phyloP scores from a whole-genome alignment of 2,888 invertebrate genomes.

The Exocentrus adspersus region DNA sequence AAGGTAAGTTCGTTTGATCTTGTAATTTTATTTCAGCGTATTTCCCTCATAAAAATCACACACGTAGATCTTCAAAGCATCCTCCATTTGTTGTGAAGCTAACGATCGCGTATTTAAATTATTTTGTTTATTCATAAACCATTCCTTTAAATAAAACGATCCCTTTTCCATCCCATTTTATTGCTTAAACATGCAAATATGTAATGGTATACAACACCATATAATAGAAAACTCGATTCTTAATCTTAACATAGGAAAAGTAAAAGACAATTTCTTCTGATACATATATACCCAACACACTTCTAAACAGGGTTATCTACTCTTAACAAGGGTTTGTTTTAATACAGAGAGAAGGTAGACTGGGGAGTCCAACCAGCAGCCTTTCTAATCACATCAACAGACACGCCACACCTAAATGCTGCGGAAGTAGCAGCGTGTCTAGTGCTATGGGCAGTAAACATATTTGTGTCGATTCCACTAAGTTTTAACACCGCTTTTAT shows the following conservation, averaged over 20 bases:
- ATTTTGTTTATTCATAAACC: too few species aligned
- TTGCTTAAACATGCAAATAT: not conserved
- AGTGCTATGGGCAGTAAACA: constrained; percentile 43
- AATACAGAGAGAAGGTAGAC: constrained; percentile 42
- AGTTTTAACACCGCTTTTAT: constrained; percentile 34
- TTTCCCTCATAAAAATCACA: not conserved
- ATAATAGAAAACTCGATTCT: not conserved
- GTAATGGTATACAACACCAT: not conserved
- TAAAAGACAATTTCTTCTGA: not conserved
- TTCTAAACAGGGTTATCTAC: not conserved
- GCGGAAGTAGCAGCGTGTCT: constrained; percentile 46
- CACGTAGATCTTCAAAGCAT: not conserved
- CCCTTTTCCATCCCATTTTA: too few species aligned
- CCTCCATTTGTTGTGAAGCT: too few species aligned
- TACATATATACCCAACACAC: not conserved
- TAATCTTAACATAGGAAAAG: not conserved
- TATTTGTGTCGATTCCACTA: constrained; percentile 40
- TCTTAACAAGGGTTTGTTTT: constrained; percentile 36
- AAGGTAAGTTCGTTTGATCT: too few species aligned
- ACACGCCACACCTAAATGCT: constrained; percentile 40
- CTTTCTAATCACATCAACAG: constrained; percentile 39
- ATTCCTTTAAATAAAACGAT: too few species aligned
- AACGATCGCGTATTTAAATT: too few species aligned
- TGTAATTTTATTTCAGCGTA: not conserved
- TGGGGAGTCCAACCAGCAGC: constrained; percentile 41